phyloP scores from a whole-genome alignment of 2,113 vertebrate genomes.

The Anarhynchus alexandrinus region DNA sequence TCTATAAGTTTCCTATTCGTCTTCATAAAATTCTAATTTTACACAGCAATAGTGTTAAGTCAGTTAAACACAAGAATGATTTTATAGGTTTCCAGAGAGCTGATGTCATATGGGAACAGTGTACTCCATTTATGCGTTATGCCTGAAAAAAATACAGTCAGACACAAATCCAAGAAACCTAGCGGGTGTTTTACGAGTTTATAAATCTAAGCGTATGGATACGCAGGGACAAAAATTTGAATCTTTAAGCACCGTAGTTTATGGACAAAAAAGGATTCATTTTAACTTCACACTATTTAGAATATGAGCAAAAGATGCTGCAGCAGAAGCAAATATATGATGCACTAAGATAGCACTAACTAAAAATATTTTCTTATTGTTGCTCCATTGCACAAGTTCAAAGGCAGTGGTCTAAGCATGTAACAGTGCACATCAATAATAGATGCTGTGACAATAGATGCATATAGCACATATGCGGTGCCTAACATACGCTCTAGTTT shows the following conservation, averaged over 20 bases:
- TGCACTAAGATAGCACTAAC: neutral
- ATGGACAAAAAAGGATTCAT: slow-evolving; percentile 25
- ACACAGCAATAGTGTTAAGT: slow-evolving; percentile 18
- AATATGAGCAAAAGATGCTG: slow-evolving; percentile 3
- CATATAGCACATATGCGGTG: neutral
- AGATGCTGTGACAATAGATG: neutral
- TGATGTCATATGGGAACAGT: slow-evolving; percentile 43
- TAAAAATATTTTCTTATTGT: neutral
- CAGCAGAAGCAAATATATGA: neutral
- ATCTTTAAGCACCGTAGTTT: slow-evolving; percentile 43
- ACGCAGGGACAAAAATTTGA: slow-evolving; percentile 9
- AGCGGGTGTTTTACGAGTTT: slow-evolving; percentile 50
- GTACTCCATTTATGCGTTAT: slow-evolving; percentile 40
- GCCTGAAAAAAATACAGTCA: slow-evolving; percentile 41
- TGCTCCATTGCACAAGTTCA: neutral
- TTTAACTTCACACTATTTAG: slow-evolving; percentile 48
- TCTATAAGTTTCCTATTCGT: slow-evolving; percentile 5
- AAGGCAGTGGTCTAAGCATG: neutral
- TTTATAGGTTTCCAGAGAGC: slow-evolving; percentile 57
- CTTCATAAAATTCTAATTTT: slow-evolving; percentile 55
- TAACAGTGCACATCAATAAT: neutral
- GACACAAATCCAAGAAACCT: slow-evolving; percentile 65
- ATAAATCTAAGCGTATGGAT: slow-evolving; percentile 58
- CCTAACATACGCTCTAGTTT: neutral
- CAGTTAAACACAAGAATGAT: slow-evolving; percentile 50